Evolutionary conservation across 53 echinoderm and acorn worm species (phyloP).

Genomic region (Arbacia lixula): DNA sequence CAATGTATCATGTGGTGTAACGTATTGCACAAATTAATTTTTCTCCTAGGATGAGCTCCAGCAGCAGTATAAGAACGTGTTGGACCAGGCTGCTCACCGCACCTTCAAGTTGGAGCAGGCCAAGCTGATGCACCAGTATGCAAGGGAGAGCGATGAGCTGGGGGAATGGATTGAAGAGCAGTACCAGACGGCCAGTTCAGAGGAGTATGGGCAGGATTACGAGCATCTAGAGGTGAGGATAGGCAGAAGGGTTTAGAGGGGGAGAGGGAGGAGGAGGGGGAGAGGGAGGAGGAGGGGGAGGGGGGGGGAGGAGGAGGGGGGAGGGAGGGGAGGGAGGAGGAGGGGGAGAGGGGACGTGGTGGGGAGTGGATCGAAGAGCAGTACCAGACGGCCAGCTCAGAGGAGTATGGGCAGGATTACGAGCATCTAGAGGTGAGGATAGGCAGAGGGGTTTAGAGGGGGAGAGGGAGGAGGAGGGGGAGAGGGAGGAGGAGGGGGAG

Average conservation of each 20-base stretch:
- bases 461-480: too few species aligned
- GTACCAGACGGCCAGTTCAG: conserved; percentile 85
- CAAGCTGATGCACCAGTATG: conserved; percentile 85
- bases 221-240: conserved; percentile 79
- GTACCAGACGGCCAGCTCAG: conserved; percentile 85
- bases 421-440: conserved; percentile 83
- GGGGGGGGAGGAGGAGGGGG: too few species aligned
- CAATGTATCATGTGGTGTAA: too few species aligned
- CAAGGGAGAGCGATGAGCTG: conserved; percentile 90
- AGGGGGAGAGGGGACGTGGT: conserved; percentile 86
- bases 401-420: conserved; percentile 93
- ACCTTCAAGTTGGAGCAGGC: conserved; percentile 75
- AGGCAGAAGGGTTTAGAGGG: too few species aligned
- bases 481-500: too few species aligned
- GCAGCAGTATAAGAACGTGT: conserved; percentile 63
- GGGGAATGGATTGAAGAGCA: conserved; percentile 96
- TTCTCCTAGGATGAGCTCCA: conserved; percentile 61
- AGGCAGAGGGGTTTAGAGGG: too few species aligned
- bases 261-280: too few species aligned
- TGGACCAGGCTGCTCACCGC: conserved; percentile 59
- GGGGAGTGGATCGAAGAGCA: conserved; percentile 95
- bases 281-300: too few species aligned
- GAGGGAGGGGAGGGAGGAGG: too few species aligned
- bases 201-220: conserved; percentile 93
- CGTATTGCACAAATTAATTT: too few species aligned